phyloP scores from a whole-genome alignment of 2,888 invertebrate genomes.

The Agapostemon virescens region DNA sequence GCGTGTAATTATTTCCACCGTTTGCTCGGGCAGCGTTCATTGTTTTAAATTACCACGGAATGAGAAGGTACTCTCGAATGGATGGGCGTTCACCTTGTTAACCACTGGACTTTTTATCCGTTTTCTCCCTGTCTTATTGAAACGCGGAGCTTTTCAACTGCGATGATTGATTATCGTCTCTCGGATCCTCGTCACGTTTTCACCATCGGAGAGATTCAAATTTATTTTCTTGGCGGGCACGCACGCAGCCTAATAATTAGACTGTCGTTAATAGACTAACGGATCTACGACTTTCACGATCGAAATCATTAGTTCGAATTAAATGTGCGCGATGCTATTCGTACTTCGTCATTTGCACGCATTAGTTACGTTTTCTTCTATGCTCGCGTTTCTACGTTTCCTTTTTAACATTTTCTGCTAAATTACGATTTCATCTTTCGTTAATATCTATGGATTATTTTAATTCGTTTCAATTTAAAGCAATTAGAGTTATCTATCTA shows the following conservation, averaged over 20 bases:
- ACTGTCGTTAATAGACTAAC: not conserved
- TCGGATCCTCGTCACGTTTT: constrained; percentile 6
- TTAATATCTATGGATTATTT: no score
- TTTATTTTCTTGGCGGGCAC: not conserved
- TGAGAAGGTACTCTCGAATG: constrained; percentile 31
- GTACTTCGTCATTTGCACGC: not conserved
- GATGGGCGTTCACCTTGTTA: constrained; percentile 44
- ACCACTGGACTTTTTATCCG: constrained; percentile 19
- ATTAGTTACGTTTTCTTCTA: no score
- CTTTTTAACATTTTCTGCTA: not conserved
- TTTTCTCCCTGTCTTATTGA: not conserved
- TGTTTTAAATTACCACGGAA: constrained; percentile 45
- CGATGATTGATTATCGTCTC: constrained; percentile 20
- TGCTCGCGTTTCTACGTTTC: not conserved
- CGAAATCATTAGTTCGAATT: not conserved
- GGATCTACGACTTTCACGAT: not conserved
- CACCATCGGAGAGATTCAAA: constrained; percentile 7
- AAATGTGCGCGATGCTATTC: not conserved
- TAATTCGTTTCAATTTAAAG: no score
- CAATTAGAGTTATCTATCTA: no score
- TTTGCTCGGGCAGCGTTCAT: constrained; percentile 39
- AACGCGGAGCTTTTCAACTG: constrained; percentile 12
- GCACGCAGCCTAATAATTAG: constrained; percentile 4
- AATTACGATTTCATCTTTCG: no score
- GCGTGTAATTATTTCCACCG: constrained; percentile 50